These are phyloP conservation scores for Amiota communis DNA, from an alignment of 2,888 invertebrate genomes.

Conservation along the genomic window DNA sequence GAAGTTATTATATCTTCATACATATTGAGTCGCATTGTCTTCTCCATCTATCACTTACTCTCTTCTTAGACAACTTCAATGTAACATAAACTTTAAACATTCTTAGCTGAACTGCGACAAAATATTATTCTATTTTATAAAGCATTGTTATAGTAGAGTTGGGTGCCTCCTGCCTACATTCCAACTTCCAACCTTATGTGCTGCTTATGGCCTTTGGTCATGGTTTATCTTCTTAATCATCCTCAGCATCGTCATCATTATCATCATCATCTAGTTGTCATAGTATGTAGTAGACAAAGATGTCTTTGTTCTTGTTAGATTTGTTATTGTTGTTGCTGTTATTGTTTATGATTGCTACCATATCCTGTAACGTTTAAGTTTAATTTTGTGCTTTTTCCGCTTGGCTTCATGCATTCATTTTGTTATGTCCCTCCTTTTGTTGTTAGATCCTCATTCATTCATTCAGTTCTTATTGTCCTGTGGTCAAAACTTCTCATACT, in stretches of 20 bases:
- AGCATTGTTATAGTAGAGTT: slow-evolving; percentile 10
- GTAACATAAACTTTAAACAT: no score
- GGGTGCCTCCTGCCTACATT: not conserved
- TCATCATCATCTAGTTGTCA: slow-evolving; percentile 23
- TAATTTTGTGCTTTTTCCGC: slow-evolving; percentile 72
- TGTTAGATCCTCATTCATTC: no score
- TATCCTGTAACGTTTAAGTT: slow-evolving; percentile 71
- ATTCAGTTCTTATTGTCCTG: slow-evolving; percentile 58
- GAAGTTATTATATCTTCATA: slow-evolving; percentile 71
- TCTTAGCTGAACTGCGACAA: slow-evolving; percentile 13
- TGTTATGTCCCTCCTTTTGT: no score
- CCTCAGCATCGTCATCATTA: not conserved
- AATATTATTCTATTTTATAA: slow-evolving; percentile 27
- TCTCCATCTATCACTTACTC: no score
- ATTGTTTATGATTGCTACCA: slow-evolving; percentile 40
- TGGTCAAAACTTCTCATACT: slow-evolving; percentile 43
- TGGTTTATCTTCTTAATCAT: not conserved
- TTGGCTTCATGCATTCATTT: slow-evolving; percentile 52
- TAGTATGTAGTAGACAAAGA: slow-evolving; percentile 10
- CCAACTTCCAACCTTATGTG: not conserved
- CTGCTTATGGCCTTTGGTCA: slow-evolving; percentile 17
- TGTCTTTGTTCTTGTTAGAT: slow-evolving; percentile 53
- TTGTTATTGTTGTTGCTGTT: slow-evolving; percentile 38
- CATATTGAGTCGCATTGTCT: slow-evolving; percentile 63
- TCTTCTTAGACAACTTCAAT: no score